phyloP scores from a whole-genome alignment of 2,888 invertebrate species.

The Cephonodes hylas region DNA sequence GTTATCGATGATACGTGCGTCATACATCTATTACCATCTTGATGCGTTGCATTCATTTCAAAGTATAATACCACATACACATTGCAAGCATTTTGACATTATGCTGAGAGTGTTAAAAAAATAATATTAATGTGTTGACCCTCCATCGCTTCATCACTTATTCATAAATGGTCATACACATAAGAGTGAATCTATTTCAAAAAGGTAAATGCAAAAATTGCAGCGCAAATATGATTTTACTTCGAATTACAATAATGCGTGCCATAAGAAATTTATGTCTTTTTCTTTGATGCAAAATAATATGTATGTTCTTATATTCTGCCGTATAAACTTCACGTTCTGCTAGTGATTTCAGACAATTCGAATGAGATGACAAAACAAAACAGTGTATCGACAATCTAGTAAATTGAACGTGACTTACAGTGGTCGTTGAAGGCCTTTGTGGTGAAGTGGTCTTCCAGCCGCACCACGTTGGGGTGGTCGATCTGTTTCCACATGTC shows the following conservation, averaged over 20 bases:
- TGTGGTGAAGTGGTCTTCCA: conserved; percentile 96
- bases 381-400: not conserved
- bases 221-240: not conserved
- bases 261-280: too few relatives aligned
- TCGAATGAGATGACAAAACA: not conserved
- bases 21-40: not conserved
- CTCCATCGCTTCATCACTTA: too few relatives aligned
- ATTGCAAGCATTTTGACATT: not conserved
- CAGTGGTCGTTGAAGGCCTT: conserved; percentile 98
- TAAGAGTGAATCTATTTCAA: not conserved
- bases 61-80: not conserved
- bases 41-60: not conserved
- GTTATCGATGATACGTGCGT: not conserved
- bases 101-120: not conserved
- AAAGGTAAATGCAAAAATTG: not conserved
- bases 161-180: too few relatives aligned
- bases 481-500: conserved; percentile 97
- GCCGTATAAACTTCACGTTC: too few relatives aligned
- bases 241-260: too few relatives aligned
- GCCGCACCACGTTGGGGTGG: conserved; percentile 96
- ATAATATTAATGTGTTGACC: too few relatives aligned
- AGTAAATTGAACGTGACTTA: conserved; percentile 74
- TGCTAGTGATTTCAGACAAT: too few relatives aligned
- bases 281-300: too few relatives aligned
- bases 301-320: too few relatives aligned